phyloP scores from a whole-genome alignment of 2,113 vertebrate species.

The Calyptomena viridis region DNA sequence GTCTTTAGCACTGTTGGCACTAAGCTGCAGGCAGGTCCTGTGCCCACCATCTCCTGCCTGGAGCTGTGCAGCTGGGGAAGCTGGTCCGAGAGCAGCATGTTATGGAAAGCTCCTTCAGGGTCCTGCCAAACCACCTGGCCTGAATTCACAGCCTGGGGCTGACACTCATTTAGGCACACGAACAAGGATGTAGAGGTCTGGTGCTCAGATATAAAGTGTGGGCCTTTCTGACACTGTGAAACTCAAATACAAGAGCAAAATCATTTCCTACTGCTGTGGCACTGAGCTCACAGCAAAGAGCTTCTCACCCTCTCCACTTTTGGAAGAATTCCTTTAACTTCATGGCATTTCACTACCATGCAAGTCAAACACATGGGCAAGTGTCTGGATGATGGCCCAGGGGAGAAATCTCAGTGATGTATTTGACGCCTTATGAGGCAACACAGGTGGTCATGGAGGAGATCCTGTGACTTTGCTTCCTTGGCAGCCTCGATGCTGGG shows the following conservation, averaged over 20 bases:
- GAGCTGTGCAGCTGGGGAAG: fast-evolving
- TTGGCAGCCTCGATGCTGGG: not conserved
- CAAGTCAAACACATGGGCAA: not conserved
- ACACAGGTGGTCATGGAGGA: not conserved
- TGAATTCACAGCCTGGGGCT: not conserved
- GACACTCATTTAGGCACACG: not conserved
- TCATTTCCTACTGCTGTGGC: not conserved
- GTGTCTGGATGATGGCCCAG: not conserved
- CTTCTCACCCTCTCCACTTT: not conserved
- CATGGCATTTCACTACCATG: not conserved
- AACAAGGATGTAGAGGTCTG: not conserved
- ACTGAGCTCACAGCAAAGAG: not conserved
- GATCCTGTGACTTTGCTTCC: not conserved
- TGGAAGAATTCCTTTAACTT: not conserved
- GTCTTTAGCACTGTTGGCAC: not conserved
- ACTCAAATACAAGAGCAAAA: not conserved
- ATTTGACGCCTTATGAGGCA: not conserved
- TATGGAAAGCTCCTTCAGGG: not conserved
- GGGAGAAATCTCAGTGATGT: not conserved
- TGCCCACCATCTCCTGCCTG: not conserved
- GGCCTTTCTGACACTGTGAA: not conserved
- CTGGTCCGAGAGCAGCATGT: not conserved
- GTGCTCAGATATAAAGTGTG: not conserved
- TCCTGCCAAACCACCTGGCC: not conserved
- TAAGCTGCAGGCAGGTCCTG: not conserved